Evolutionary conservation across 1,140 invertebrate genomes (phyloP), one percentile per base, ranked within the genome.

Genomic region (Aporrectodea caliginosa): DNA sequence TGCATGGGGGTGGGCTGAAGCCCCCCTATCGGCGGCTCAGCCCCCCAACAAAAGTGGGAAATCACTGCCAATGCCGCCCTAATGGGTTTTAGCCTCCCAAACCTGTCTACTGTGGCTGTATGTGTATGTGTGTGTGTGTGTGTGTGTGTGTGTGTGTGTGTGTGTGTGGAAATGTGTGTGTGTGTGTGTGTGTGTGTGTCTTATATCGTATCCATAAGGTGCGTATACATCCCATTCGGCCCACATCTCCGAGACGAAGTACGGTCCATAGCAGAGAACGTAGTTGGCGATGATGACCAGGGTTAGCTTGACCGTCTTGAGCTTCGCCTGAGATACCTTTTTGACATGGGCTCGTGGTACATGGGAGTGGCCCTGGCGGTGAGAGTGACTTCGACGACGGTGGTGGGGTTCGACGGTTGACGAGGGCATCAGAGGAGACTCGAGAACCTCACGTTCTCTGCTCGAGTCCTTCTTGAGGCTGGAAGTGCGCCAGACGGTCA

Each of bases 261-360:
- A 94, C 0, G 93, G 93, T 58, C 89, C 90, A 73, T 91, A 93
- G 74, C 92, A 92, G 31, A 91, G 87, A 29, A 92, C 90, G 85
- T 93, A 93, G 81, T 93, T 91, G 35, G 89, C 81, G 78, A 94
- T 91, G 30, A 94, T 92, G 0, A 91, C 91, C 29, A 94, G 87
- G 0, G 92, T 94, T 82, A 94, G 91, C 82, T 92, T 93, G 1
- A 93, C 89, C 0, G 93, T 93, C 85, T 93, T 93, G 80, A 93
- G 91, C 86, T 92, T 92, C 14, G 80, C 73, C 58, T 73, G 81
- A 29, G 73, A 74, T 35, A 81, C 29, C 1, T 12, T 58, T 22
- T 22, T 6, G 6, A 58, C 43, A 22, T 58, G 43, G 43, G 22
- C 43, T 22, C 43, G 6, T 22, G 43, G 43, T 58, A 6, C 43